Evolutionary conservation across 2,797 vertebrate species (phyloP), one percentile per base, ranked within the genome.

Genomic region (Artibeus jamaicensis): DNA sequence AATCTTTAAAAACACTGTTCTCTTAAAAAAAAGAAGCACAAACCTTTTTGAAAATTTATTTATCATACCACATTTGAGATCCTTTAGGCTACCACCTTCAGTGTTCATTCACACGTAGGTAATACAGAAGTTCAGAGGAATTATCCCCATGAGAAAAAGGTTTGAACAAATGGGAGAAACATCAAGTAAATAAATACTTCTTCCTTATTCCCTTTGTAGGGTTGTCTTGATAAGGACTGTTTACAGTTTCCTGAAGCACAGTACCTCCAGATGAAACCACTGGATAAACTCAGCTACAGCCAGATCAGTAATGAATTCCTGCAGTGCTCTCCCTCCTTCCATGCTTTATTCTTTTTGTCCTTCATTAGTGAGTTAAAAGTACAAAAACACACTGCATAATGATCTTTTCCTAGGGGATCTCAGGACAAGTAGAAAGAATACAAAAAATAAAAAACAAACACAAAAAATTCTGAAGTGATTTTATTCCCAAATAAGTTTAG

Each of bases 401-500:
- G 16, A 65, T 65, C 4, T 57, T 59, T 71, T 86, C 24, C 32
- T 6, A 37, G n/a, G 42, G n/a, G 1, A 86, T 79, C 16, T 74
- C 53, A 86, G 48, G 37, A 87, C 42, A 93, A 91, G 39, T 22
- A 39, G 10, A 92, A 71, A 32, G 46, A 39, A 32, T 62, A 24
- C 8, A 21, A 42, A 59, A 32, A 62, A 62, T 26, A 57, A 57
- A 57, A 57, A 26, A 26, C 55, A 57, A 26, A 62, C 26, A 29
- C 24, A 50, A 42, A 46, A n/a, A 93, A 2, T 91, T 89, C 14
- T 83, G 34, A 3, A 48, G 73, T 71, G 16, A 12, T 67, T 96
- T 83, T 37, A 39, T 67, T 86, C 48, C 73, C 93, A 94, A 82
- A 57, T 87, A 59, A 89, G 79, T 81, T 84, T 89, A 78, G 71